phyloP scores from a whole-genome alignment of 2,888 invertebrate species.

The Zhengitettix transpicula region DNA sequence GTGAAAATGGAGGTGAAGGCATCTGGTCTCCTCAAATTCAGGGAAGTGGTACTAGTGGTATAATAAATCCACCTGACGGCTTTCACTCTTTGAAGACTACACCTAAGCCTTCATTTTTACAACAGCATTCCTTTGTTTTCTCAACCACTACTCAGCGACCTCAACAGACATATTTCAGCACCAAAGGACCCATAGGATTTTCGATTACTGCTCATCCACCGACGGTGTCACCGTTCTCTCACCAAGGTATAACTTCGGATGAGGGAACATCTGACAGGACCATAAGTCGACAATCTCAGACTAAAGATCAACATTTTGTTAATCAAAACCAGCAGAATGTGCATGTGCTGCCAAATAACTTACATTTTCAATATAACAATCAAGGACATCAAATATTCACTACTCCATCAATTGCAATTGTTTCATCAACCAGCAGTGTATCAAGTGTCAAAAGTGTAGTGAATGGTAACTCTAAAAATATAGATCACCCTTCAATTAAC shows the following conservation, averaged over 20 bases:
- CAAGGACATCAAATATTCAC: slow-evolving; percentile 8
- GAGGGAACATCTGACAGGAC: neutral
- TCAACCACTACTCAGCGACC: slow-evolving; percentile 5
- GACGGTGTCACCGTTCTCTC: neutral
- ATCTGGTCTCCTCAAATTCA: neutral
- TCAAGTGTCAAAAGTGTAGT: slow-evolving; percentile 5
- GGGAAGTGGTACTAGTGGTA: neutral
- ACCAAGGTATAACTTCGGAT: neutral
- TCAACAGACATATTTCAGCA: slow-evolving; percentile 1
- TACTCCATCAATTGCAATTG: slow-evolving; percentile 13
- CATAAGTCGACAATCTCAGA: too few species aligned
- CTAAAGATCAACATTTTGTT: too few species aligned
- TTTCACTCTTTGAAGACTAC: neutral
- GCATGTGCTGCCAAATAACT: slow-evolving; percentile 1
- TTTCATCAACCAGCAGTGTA: slow-evolving; percentile 16
- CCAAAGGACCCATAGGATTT: slow-evolving; percentile 2
- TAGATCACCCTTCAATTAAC: neutral
- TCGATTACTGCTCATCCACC: slow-evolving; percentile 1
- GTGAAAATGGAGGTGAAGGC: too few species aligned
- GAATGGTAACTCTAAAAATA: neutral
- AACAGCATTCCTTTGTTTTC: slow-evolving; percentile 1
- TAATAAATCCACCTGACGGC: neutral
- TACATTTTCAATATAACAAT: slow-evolving; percentile 3
- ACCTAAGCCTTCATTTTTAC: neutral
- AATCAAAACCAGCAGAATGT: neutral